A percentile compares a stretch with the other conserved stretches of the same genome.
Evolutionary conservation across 2,888 invertebrate genomes (phyloP).

Genomic region (Epirrita christyi): DNA sequence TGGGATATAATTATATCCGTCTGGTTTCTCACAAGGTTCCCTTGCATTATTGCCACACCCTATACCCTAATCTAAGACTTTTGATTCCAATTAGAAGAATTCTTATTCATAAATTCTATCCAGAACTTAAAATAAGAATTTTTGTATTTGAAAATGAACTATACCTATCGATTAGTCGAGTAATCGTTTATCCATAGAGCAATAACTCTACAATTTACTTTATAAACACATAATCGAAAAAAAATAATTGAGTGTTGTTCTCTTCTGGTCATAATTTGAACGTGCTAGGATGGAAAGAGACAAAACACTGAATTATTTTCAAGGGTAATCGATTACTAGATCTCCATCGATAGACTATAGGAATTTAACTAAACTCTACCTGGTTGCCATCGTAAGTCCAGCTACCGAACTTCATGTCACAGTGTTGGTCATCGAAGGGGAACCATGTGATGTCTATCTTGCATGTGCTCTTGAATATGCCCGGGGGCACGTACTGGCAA

Average conservation of each 20-base stretch:
- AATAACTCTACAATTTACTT: not conserved
- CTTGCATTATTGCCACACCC: conserved; percentile 67
- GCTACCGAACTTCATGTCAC: conserved; percentile 99
- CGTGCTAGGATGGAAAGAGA: conserved; percentile 26
- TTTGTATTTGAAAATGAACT: conserved; percentile 34
- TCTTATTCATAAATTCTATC: conserved; percentile 28
- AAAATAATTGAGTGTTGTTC: conserved; percentile 24
- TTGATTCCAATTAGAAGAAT: conserved; percentile 27
- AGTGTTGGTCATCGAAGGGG: conserved; percentile 99
- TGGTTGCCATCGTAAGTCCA: conserved; percentile 99
- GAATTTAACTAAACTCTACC: conserved; percentile 76
- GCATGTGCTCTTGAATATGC: conserved; percentile 99
- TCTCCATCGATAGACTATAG: conserved; percentile 28
- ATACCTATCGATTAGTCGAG: conserved; percentile 34
- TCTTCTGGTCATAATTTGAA: conserved; percentile 18
- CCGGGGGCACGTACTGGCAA: conserved; percentile 99
- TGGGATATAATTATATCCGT: conserved; percentile 73
- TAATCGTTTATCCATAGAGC: conserved; percentile 24
- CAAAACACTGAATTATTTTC: conserved; percentile 22
- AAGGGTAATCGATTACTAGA: conserved; percentile 31
- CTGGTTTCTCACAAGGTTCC: conserved; percentile 91
- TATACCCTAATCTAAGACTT: conserved; percentile 31
- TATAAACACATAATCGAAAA: not conserved
- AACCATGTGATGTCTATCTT: conserved; percentile 99
- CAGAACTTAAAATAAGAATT: conserved; percentile 31